phyloP scores from a whole-genome alignment of 2,113 vertebrate species.

The rabbit (Oryctolagus cuniculus) region DNA sequence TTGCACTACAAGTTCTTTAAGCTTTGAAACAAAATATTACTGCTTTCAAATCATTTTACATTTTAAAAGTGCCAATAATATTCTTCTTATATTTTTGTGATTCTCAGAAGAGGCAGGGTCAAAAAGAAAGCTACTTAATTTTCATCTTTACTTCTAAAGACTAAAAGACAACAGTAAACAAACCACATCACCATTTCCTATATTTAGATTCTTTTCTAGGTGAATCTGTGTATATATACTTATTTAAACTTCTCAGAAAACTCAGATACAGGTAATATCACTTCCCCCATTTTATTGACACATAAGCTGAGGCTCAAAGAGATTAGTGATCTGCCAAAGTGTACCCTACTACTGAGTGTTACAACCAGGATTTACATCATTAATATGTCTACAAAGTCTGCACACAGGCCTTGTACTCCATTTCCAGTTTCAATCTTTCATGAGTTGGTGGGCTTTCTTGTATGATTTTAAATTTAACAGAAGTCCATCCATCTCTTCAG shows the following conservation, averaged over 20 bases:
- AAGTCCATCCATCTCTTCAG: not conserved
- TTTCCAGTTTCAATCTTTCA: not conserved
- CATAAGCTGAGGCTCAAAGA: conserved; percentile 22
- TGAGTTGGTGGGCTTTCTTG: not conserved
- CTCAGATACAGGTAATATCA: not conserved
- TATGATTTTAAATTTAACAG: conserved; percentile 9
- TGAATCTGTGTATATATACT: conserved; percentile 24
- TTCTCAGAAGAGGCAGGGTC: not conserved
- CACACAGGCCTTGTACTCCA: not conserved
- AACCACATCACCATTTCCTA: not conserved
- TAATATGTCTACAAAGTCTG: not conserved
- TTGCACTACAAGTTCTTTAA: conserved; percentile 5
- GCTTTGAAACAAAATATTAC: conserved; percentile 55
- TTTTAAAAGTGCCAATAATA: conserved; percentile 36
- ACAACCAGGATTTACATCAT: not conserved
- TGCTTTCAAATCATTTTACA: conserved; percentile 50
- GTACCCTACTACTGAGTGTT: not conserved
- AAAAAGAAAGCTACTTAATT: conserved; percentile 40
- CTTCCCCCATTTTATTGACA: not conserved
- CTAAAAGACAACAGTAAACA: conserved; percentile 11
- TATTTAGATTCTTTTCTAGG: not conserved
- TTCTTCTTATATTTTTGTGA: conserved; percentile 29
- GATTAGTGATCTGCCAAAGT: not conserved
- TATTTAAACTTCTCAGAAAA: not conserved
- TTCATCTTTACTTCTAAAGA: conserved; percentile 37